These are phyloP conservation scores for Blennius ocellaris DNA, from an alignment of 2,113 vertebrate genomes.

Conservation along the genomic window DNA sequence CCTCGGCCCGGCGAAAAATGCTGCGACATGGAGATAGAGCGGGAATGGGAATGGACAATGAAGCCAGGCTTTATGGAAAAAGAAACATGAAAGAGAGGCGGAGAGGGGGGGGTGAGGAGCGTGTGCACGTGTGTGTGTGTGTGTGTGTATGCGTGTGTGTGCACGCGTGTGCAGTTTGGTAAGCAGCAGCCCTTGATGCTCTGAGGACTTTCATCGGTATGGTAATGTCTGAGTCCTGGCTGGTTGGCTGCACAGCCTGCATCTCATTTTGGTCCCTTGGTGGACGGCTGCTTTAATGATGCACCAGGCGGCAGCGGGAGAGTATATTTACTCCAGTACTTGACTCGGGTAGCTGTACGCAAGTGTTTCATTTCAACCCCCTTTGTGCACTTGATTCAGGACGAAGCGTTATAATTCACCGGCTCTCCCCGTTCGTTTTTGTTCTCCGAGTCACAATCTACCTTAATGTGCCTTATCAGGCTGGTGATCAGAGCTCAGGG, in stretches of 20 bases:
- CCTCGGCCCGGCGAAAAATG: conserved; percentile 63
- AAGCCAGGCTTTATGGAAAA: conserved; percentile 56
- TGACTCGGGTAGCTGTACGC: not conserved
- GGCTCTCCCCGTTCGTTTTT: too few species aligned
- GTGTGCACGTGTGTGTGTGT: not conserved
- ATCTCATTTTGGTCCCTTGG: conserved; percentile 59
- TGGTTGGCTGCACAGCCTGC: conserved; percentile 64
- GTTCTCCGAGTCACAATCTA: too few species aligned
- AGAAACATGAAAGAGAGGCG: conserved; percentile 33
- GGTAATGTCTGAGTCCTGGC: conserved; percentile 68
- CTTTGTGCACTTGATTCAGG: not conserved
- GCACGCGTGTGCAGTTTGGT: conserved; percentile 63
- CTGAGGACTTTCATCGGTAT: conserved; percentile 71
- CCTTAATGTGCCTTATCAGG: too few species aligned
- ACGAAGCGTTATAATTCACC: not conserved
- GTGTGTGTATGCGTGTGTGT: conserved; percentile 59
- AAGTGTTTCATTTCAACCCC: not conserved
- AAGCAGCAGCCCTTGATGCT: conserved; percentile 73
- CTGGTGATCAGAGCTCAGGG: too few species aligned
- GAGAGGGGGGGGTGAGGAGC: conserved; percentile 42
- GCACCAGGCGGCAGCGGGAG: conserved; percentile 5
- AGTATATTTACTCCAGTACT: not conserved
- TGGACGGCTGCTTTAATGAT: conserved; percentile 28
- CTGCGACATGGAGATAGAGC: conserved; percentile 53
- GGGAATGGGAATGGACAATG: conserved; percentile 70